Evolutionary conservation across 2,113 vertebrate species (phyloP).

Genomic region (Alaudala cheleensis): DNA sequence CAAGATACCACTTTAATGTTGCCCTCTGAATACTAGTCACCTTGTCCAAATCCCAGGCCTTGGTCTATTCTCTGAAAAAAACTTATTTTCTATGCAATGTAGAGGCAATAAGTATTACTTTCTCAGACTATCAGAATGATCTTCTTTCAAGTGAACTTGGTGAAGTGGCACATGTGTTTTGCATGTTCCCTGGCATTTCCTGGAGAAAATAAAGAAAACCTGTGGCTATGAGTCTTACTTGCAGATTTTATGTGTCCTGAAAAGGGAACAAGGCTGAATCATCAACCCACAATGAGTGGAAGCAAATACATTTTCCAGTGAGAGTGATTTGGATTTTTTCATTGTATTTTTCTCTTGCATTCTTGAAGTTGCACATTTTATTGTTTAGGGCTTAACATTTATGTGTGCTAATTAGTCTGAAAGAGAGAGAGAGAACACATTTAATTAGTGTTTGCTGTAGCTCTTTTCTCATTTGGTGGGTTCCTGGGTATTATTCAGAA

Average conservation of each 20-base stretch:
- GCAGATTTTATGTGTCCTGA: neutral
- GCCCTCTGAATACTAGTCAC: neutral
- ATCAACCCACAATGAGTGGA: neutral
- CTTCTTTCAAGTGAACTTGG: neutral
- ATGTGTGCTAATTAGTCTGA: neutral
- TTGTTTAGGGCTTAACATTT: neutral
- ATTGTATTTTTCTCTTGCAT: neutral
- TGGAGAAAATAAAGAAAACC: neutral
- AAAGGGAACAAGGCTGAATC: neutral
- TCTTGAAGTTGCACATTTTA: neutral
- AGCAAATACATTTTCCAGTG: neutral
- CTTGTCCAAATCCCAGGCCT: neutral
- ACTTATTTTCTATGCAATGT: neutral
- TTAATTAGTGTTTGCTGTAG: slow-evolving; percentile 21
- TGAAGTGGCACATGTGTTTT: neutral
- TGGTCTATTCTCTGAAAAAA: neutral
- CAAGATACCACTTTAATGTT: neutral
- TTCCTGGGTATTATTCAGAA: neutral
- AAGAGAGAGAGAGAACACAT: neutral
- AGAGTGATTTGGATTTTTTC: neutral
- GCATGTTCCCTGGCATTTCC: neutral
- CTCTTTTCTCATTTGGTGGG: neutral
- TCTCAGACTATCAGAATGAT: neutral
- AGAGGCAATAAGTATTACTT: neutral
- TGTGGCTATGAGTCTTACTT: neutral